Evolutionary conservation across 2,888 invertebrate genomes (phyloP), one percentile per base, ranked within the genome.

Genomic region (Heliconius erato): DNA sequence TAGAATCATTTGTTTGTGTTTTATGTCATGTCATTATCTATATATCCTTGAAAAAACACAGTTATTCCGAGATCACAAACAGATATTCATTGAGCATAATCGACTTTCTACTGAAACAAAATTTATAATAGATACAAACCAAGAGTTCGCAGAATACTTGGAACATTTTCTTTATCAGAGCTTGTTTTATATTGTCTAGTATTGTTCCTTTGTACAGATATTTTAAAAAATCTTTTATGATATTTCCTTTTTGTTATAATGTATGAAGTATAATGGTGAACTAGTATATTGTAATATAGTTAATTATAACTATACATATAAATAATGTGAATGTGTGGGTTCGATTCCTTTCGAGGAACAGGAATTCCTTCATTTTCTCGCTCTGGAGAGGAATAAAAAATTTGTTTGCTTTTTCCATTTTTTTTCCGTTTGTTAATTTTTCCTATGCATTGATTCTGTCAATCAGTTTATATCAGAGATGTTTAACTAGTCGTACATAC

Each of bases 181-280:
- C 72, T 26, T 72, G 26, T 72, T 71, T 71, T 71, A 40, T 71
- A 63, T 71, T 71, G 44, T 49, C 72, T 72, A 1, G n/a, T 23
- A 44, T 40, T 71, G 40, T 40, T 44, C 12, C 71, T 72, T 72
- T 72, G 44, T 72, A 26, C 0, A 2, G 44, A 40, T n/a, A 71
- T 40, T 71, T 40, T 44, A 40, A 35, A 69, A n/a, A 69, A 71
- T 44, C 71, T 49, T 72, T 72, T 72, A 26, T 72, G 44, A 72
- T 72, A 49, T 49, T 72, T 16, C 16, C 7, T 49, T 28, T 72
- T 72, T 49, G 26, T 72, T 26, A 72, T 72, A 0, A 26, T 71
- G 12, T 14, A 71, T 71, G 16, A 6, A 71, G 68, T 35, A 68
- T 9, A n/a, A 23, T 69, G n/a, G 49, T 16, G 40, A 54, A 54